Evolutionary conservation across 2,888 invertebrate genomes (phyloP).

Genomic region (Tenthredo distinguenda): DNA sequence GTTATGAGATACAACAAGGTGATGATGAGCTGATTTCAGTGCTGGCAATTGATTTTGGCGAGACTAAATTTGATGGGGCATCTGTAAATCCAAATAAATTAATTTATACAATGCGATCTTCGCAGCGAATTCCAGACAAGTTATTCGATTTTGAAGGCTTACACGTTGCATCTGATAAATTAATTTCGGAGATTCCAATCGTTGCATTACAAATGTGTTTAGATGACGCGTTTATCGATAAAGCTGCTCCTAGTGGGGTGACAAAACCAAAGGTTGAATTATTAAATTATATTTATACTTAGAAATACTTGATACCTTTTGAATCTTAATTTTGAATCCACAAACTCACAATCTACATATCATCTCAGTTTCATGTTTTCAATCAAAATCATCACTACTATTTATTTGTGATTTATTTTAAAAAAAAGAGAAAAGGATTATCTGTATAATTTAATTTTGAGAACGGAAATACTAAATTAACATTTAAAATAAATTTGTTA

Average conservation of each 20-base stretch:
- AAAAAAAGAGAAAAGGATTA: background rate
- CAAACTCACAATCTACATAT: background rate
- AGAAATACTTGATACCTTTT: background rate
- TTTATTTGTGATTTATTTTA: too few relatives aligned
- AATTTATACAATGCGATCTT: slow-evolving; percentile 62
- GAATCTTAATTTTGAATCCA: background rate
- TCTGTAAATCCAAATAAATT: background rate
- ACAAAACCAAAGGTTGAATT: slow-evolving; percentile 56
- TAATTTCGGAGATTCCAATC: slow-evolving; percentile 59
- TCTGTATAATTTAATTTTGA: background rate
- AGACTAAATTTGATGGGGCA: slow-evolving; percentile 52
- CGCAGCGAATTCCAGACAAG: slow-evolving; percentile 57
- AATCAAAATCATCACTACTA: background rate
- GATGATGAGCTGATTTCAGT: slow-evolving; percentile 55
- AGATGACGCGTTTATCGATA: slow-evolving; percentile 67
- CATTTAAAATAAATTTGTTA: background rate
- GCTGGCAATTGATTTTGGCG: slow-evolving; percentile 69
- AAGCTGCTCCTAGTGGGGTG: slow-evolving; percentile 54
- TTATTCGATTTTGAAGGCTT: slow-evolving; percentile 52
- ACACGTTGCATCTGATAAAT: slow-evolving; percentile 17
- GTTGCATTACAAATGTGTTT: slow-evolving; percentile 70
- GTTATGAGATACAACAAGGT: slow-evolving; percentile 63
- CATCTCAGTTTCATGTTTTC: background rate
- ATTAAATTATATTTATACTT: background rate
- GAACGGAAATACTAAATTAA: background rate